Conservation (phyloP, 2,113 vertebrate genomes). For the Haemorhous mexicanus region DNA sequence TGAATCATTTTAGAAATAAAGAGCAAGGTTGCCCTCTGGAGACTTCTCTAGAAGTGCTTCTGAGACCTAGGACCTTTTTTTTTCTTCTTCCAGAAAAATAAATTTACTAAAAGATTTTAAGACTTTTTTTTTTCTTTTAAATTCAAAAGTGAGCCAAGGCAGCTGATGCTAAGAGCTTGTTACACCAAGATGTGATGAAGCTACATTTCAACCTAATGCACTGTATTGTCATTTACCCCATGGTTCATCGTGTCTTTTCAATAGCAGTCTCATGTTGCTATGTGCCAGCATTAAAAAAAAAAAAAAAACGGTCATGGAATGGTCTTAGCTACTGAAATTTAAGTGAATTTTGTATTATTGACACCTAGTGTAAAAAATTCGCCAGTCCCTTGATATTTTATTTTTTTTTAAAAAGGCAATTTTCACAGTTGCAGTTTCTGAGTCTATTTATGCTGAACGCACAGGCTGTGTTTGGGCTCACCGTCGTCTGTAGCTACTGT, state of each 20-base stretch:
- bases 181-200: neutral
- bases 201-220: neutral
- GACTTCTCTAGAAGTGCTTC: neutral
- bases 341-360: neutral
- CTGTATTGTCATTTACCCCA: neutral
- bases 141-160: neutral
- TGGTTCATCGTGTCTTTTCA: neutral
- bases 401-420: neutral
- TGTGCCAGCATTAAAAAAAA: neutral
- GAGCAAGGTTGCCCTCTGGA: slow-evolving; percentile 60
- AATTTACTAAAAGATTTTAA: neutral
- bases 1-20: neutral
- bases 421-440: neutral
- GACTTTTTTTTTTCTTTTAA: neutral
- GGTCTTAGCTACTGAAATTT: neutral
- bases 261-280: neutral
- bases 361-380: neutral
- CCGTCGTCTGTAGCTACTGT: accelerated
- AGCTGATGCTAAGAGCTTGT: neutral
- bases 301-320: too few species aligned
- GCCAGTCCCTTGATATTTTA: neutral
- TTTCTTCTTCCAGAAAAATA: neutral
- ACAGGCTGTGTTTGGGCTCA: neutral
- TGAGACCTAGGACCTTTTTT: neutral
- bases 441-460: accelerated